Conservation (phyloP, 2,113 vertebrate species). For the Stigmatopora nigra region DNA sequence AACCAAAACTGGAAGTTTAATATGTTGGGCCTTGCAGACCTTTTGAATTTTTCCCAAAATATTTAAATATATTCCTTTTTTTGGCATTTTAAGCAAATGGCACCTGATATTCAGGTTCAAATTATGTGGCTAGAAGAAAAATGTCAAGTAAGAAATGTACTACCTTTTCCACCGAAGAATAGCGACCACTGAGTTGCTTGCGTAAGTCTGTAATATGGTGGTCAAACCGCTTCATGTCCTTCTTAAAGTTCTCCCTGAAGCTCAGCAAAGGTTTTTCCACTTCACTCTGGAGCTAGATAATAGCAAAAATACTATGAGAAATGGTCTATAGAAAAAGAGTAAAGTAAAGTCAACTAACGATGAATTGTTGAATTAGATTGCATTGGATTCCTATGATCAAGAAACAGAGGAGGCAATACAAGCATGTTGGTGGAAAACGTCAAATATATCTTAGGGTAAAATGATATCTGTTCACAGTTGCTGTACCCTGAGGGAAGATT, state of each 20-base stretch:
- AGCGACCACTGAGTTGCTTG: slow-evolving; percentile 88
- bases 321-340: no score
- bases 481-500: no score
- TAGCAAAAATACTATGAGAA: background rate
- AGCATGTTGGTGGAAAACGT: no score
- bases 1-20: no score
- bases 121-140: background rate
- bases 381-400: background rate
- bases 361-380: background rate
- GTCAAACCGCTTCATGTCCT: slow-evolving; percentile 96
- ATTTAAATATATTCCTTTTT: no score
- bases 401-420: no score
- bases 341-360: no score
- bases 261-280: slow-evolving; percentile 93
- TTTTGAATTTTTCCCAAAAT: no score
- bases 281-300: slow-evolving; percentile 85
- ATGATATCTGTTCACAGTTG: no score
- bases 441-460: no score
- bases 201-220: slow-evolving; percentile 89
- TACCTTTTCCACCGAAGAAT: slow-evolving; percentile 87
- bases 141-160: slow-evolving; percentile 5
- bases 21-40: no score
- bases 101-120: slow-evolving; percentile 23
- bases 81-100: slow-evolving; percentile 44
- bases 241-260: slow-evolving; percentile 97